Evolutionary conservation across 2,113 vertebrate genomes (phyloP).

Genomic region (Bostrychus sinensis): DNA sequence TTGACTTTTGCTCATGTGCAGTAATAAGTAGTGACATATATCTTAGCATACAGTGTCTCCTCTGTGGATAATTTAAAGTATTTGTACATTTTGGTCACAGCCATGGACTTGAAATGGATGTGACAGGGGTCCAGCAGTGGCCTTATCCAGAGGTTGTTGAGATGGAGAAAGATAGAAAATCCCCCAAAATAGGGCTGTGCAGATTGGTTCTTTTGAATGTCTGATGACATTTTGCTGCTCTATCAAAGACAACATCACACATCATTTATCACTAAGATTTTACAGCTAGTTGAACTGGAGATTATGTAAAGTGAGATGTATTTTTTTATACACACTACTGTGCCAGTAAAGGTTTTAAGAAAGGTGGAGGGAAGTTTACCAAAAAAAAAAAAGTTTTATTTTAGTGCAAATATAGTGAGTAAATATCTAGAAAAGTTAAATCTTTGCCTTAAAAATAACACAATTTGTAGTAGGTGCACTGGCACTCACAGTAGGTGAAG

Average conservation of each 20-base stretch:
- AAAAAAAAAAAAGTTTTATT: no score
- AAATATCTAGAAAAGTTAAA: no score
- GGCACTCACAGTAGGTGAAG: no score
- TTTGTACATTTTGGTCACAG: constrained; percentile 47
- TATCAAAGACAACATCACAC: neutral
- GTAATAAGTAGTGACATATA: constrained; percentile 27
- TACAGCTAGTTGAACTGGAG: constrained; percentile 4
- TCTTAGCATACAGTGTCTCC: constrained; percentile 14
- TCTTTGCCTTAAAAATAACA: no score
- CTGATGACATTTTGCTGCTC: constrained; percentile 12
- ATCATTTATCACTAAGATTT: constrained; percentile 3
- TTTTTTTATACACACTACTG: neutral
- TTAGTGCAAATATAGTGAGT: no score
- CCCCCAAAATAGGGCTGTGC: constrained; percentile 24
- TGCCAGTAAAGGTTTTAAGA: neutral
- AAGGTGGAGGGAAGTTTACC: no score
- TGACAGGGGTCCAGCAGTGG: constrained; percentile 47
- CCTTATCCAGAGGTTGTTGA: constrained; percentile 26
- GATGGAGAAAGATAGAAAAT: constrained; percentile 20
- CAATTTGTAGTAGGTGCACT: no score
- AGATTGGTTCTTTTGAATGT: constrained; percentile 12
- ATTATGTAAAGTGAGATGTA: constrained; percentile 1
- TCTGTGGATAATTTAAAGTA: constrained; percentile 45
- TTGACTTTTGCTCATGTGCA: constrained; percentile 43
- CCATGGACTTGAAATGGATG: constrained; percentile 43